These are phyloP conservation scores for Ferrisia virgata DNA, from an alignment of 2,888 invertebrate species.

Conservation along the genomic window DNA sequence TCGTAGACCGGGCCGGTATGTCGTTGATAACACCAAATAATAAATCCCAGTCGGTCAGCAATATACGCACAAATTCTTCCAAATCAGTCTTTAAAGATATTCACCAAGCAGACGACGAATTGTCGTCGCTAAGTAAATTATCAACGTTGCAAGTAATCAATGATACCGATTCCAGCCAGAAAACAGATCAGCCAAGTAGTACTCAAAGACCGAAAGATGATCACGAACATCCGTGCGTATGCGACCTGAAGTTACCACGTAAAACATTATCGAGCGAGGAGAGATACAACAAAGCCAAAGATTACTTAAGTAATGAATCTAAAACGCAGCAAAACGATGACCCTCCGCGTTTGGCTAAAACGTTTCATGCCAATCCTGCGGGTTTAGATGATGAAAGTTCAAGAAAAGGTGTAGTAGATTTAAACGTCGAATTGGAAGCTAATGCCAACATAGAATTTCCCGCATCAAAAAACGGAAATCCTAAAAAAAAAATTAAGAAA, in stretches of 20 bases:
- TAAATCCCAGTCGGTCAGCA: neutral
- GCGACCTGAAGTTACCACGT: slow-evolving; percentile 35
- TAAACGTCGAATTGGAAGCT: too few relatives aligned
- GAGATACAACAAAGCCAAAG: neutral
- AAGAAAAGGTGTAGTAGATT: neutral
- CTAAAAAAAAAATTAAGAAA: neutral
- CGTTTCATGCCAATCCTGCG: neutral
- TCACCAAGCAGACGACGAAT: neutral
- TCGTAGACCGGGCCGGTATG: neutral
- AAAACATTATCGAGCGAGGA: slow-evolving; percentile 17
- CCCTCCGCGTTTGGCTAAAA: neutral
- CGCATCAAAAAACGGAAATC: neutral
- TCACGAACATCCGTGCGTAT: slow-evolving; percentile 41
- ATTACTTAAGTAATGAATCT: neutral
- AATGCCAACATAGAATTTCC: neutral
- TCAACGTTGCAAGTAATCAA: neutral
- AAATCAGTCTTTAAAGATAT: too few relatives aligned
- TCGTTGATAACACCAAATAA: neutral
- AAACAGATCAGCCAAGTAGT: too few relatives aligned
- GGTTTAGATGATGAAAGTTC: neutral
- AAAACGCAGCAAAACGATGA: neutral
- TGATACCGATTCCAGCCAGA: neutral
- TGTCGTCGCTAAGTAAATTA: neutral
- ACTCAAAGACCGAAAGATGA: too few relatives aligned
- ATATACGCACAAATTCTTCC: neutral